phyloP scores from a whole-genome alignment of 1,140 invertebrate species.

The Bilobella aurantiaca region DNA sequence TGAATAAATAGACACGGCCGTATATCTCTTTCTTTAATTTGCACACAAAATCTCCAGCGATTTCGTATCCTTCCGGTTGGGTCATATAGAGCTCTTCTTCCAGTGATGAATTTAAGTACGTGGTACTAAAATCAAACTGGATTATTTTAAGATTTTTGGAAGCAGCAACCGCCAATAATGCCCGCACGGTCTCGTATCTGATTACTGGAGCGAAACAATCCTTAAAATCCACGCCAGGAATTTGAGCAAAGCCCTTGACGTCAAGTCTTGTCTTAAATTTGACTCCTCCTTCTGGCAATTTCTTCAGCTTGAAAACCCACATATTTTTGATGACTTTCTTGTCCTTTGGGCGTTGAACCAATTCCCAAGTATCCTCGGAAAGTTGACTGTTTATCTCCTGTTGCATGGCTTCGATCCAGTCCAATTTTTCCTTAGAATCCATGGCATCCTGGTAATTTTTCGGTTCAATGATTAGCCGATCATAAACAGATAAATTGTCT shows the following conservation, averaged over 20 bases:
- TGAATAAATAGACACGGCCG: no score
- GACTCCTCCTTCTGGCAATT: slow-evolving; percentile 1
- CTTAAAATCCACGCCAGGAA: slow-evolving; percentile 38
- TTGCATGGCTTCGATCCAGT: slow-evolving; percentile 33
- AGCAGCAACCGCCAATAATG: slow-evolving; percentile 19
- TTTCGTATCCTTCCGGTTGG: slow-evolving; percentile 38
- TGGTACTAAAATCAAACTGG: slow-evolving; percentile 40
- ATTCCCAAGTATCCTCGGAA: slow-evolving; percentile 33
- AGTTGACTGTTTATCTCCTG: slow-evolving; percentile 28
- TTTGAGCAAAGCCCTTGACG: slow-evolving; percentile 39
- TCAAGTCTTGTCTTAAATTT: slow-evolving; percentile 38
- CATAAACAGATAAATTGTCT: background rate
- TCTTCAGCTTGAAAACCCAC: slow-evolving; percentile 24
- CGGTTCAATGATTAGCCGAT: slow-evolving; percentile 7
- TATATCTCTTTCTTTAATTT: slow-evolving; percentile 40
- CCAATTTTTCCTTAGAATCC: slow-evolving; percentile 7
- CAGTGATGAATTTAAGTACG: slow-evolving; percentile 40
- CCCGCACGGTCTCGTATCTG: slow-evolving; percentile 33
- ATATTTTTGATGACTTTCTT: slow-evolving; percentile 19
- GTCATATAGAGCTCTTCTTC: slow-evolving; percentile 40
- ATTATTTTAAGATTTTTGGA: slow-evolving; percentile 33
- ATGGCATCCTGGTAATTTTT: slow-evolving; percentile 26
- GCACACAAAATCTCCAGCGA: slow-evolving; percentile 37
- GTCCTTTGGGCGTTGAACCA: slow-evolving; percentile 38
- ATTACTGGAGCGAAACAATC: slow-evolving; percentile 42